Conservation (phyloP, 2,113 vertebrate genomes). For the Alexandromys fortis region DNA sequence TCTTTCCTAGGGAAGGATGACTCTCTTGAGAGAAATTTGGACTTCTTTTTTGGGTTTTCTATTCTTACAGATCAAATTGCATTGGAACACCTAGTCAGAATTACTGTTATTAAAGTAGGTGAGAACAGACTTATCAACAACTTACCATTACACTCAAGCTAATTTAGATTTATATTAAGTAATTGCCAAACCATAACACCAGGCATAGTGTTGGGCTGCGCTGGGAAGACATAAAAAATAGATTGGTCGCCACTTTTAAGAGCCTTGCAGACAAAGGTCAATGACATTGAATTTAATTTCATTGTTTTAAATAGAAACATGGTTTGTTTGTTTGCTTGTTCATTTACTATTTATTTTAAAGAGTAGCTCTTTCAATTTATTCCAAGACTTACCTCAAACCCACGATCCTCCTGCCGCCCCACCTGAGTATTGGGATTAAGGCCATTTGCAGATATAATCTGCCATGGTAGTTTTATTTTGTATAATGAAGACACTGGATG, state of each 20-base stretch:
- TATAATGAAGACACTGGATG: slow-evolving; percentile 3
- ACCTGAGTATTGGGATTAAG: not conserved
- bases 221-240: not conserved
- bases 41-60: not conserved
- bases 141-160: not conserved
- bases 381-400: not conserved
- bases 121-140: not conserved
- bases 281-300: not conserved
- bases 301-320: slow-evolving; percentile 25
- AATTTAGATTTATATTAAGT: not conserved
- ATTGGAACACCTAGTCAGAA: not conserved
- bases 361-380: not conserved
- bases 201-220: not conserved
- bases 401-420: not conserved
- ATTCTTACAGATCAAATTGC: not conserved
- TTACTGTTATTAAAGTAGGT: slow-evolving; percentile 37
- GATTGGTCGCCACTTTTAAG: not conserved
- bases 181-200: not conserved
- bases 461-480: not conserved
- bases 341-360: not conserved
- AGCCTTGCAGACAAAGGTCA: not conserved
- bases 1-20: not conserved
- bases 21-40: not conserved
- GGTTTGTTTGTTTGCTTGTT: not conserved
- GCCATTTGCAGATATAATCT: not conserved